These are phyloP conservation scores for Ellobium chinense DNA, from an alignment of 2,888 invertebrate species.

Conservation along the genomic window DNA sequence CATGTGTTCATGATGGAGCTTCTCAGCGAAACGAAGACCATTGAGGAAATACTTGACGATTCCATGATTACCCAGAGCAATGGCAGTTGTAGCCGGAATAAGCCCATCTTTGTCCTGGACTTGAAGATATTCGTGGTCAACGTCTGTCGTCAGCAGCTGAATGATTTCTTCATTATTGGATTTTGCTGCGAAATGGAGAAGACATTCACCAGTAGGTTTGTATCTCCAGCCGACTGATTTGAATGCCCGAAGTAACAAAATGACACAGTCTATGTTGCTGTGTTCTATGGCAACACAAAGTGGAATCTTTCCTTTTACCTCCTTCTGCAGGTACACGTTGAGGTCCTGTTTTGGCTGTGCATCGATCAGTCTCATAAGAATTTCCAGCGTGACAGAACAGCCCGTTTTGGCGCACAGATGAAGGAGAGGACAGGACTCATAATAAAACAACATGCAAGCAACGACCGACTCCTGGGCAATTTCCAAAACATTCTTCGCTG, in stretches of 20 bases:
- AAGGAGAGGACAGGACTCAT: constrained; percentile 38
- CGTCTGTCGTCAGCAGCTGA: constrained; percentile 29
- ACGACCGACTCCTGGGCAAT: constrained; percentile 43
- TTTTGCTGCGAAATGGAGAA: constrained; percentile 54
- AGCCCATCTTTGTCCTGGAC: constrained; percentile 42
- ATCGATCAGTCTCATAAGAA: constrained; percentile 35
- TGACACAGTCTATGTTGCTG: constrained; percentile 20
- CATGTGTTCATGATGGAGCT: constrained; percentile 35
- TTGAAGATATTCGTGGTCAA: constrained; percentile 1
- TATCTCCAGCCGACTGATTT: constrained; percentile 21
- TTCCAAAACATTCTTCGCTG: constrained; percentile 27
- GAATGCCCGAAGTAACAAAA: constrained; percentile 1
- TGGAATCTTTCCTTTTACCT: constrained; percentile 35
- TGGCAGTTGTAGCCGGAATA: constrained; percentile 46
- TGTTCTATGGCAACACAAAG: constrained; percentile 41
- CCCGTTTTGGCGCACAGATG: constrained; percentile 46
- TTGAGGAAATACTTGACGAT: constrained; percentile 27
- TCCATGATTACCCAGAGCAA: constrained; percentile 45
- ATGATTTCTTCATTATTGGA: constrained; percentile 39
- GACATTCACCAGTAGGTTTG: constrained; percentile 47
- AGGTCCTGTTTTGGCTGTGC: constrained; percentile 19
- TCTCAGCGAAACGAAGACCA: constrained; percentile 20
- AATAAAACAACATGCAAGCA: constrained; percentile 23
- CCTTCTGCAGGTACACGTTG: constrained; percentile 9
- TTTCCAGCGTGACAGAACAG: constrained; percentile 46